phyloP scores from a whole-genome alignment of 2,113 vertebrate genomes.

The Nipponia nippon region DNA sequence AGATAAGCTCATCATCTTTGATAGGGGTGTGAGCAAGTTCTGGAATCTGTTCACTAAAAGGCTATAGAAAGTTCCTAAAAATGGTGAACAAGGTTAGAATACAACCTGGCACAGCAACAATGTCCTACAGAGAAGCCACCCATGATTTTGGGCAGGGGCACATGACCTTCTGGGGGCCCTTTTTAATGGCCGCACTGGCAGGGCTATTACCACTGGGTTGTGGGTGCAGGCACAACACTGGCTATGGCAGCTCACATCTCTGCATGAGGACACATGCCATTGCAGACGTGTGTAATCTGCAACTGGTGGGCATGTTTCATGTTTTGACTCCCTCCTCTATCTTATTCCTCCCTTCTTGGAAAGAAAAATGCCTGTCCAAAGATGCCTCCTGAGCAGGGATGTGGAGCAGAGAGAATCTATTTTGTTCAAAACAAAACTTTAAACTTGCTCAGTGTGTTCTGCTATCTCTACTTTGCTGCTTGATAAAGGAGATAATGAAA shows the following conservation, averaged over 20 bases:
- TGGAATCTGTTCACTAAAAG: neutral
- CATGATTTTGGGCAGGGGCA: neutral
- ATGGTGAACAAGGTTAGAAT: neutral
- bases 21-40: neutral
- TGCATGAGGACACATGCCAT: neutral
- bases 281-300: neutral
- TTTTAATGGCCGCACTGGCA: neutral
- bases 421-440: neutral
- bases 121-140: neutral
- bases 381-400: neutral
- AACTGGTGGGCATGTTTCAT: neutral
- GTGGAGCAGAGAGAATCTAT: neutral
- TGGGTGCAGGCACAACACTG: neutral
- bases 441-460: neutral
- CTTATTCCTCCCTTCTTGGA: neutral
- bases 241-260: neutral
- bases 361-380: neutral
- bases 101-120: neutral
- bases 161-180: neutral
- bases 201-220: accelerated
- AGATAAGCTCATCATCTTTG: neutral
- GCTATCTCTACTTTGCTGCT: neutral
- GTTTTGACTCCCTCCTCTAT: neutral
- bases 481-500: constrained; percentile 34
- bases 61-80: neutral